Conservation (phyloP, 2,888 invertebrate species). For the Hedya salicella region DNA sequence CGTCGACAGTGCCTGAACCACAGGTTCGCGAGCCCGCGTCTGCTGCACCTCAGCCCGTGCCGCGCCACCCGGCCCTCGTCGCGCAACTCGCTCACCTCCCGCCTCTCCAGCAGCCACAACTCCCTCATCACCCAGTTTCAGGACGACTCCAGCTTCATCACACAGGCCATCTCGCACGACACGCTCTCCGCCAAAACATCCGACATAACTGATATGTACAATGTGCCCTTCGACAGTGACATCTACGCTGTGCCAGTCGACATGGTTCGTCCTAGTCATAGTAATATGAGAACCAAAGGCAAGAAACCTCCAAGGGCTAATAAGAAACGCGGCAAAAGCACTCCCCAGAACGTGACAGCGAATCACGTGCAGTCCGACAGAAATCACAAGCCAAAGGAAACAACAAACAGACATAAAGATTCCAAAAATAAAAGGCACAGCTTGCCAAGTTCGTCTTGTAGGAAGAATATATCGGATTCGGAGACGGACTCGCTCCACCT, state of each 20-base stretch:
- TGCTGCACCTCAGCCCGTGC: constrained; percentile 86
- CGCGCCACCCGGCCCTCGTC: constrained; percentile 89
- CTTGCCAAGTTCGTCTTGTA: constrained; percentile 87
- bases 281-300: constrained; percentile 68
- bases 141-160: constrained; percentile 94
- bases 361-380: constrained; percentile 59
- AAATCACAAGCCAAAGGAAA: constrained; percentile 63
- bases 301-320: constrained; percentile 70
- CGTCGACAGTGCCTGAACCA: constrained; percentile 75
- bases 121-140: constrained; percentile 91
- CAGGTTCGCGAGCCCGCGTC: constrained; percentile 75
- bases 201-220: constrained; percentile 93
- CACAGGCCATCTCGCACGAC: constrained; percentile 95
- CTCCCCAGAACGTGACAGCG: constrained; percentile 59
- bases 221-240: constrained; percentile 95
- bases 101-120: constrained; percentile 93
- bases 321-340: constrained; percentile 73
- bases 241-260: constrained; percentile 95
- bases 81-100: constrained; percentile 90
- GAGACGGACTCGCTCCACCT: constrained; percentile 90
- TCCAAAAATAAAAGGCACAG: constrained; percentile 87
- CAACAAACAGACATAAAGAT: constrained; percentile 64
- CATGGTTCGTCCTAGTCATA: constrained; percentile 87
- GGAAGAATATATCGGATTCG: constrained; percentile 81
- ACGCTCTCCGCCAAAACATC: constrained; percentile 88